Conservation (phyloP, 2,888 invertebrate species). For the Hyppa rectilinea region DNA sequence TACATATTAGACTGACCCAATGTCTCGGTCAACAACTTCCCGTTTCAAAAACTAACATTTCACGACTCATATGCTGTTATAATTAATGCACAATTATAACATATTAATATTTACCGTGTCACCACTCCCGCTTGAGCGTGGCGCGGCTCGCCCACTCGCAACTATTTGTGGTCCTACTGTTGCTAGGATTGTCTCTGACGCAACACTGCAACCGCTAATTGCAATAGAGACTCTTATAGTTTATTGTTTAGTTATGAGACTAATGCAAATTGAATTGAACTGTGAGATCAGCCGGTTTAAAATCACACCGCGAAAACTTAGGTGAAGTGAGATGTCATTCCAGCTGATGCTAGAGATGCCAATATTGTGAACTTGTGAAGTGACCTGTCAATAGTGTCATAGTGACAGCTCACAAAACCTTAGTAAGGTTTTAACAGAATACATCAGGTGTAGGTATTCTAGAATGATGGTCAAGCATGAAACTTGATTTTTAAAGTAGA, state of each 20-base stretch:
- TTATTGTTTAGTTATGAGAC: constrained; percentile 8
- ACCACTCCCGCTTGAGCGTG: constrained; percentile 51
- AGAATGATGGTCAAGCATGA: neutral
- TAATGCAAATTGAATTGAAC: constrained; percentile 18
- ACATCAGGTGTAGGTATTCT: too few species aligned
- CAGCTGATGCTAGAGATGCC: too few species aligned
- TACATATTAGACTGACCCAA: constrained; percentile 23
- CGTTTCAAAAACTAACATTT: constrained; percentile 41
- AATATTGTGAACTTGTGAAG: too few species aligned
- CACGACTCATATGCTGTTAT: constrained; percentile 48
- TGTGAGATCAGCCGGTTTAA: too few species aligned
- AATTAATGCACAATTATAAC: constrained; percentile 62
- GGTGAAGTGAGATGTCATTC: too few species aligned
- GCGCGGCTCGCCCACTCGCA: constrained; percentile 48
- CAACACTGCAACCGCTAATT: constrained; percentile 62
- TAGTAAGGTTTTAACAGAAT: too few species aligned
- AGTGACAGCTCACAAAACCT: too few species aligned
- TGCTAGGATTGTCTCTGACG: constrained; percentile 59
- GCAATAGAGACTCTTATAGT: constrained; percentile 26
- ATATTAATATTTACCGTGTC: constrained; percentile 62
- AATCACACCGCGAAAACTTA: too few species aligned
- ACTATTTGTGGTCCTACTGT: constrained; percentile 58
- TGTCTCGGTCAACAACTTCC: constrained; percentile 41
- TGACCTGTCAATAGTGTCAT: too few species aligned
- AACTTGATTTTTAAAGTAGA: neutral